Conservation (phyloP, 1,140 invertebrate genomes). For the Druon quercuslanigerum region DNA sequence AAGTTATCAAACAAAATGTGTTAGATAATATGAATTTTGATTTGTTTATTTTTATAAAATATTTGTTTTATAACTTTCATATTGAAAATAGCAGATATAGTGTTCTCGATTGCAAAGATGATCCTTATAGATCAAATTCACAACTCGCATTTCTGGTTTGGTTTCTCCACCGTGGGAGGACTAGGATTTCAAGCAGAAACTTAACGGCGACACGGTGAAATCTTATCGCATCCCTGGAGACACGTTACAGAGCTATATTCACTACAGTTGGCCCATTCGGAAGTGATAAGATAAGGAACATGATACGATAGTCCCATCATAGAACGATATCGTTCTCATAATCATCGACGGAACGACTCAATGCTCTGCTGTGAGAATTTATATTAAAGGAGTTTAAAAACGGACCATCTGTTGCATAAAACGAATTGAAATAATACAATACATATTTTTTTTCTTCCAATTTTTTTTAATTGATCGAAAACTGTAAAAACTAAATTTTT, state of each 20-base stretch:
- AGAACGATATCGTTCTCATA: neutral
- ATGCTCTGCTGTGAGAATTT: neutral
- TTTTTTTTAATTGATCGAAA: too few relatives aligned
- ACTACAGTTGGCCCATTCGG: constrained; percentile 34
- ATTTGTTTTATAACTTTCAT: neutral
- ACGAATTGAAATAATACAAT: too few relatives aligned
- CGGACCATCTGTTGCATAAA: too few relatives aligned
- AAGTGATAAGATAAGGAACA: constrained; percentile 44
- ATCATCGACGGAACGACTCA: neutral
- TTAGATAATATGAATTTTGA: too few relatives aligned
- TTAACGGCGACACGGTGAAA: constrained; percentile 49
- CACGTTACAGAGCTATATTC: constrained; percentile 43
- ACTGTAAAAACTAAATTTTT: too few relatives aligned
- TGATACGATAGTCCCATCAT: constrained; percentile 17
- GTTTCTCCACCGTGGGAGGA: constrained; percentile 47
- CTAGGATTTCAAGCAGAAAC: constrained; percentile 53
- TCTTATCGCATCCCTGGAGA: constrained; percentile 52
- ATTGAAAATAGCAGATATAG: constrained; percentile 26
- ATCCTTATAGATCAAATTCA: constrained; percentile 49
- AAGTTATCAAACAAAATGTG: too few relatives aligned
- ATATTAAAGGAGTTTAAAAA: neutral
- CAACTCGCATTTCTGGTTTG: constrained; percentile 54
- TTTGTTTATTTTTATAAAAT: neutral
- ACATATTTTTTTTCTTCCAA: too few relatives aligned
- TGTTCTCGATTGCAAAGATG: constrained; percentile 44